Evolutionary conservation across 2,797 vertebrate genomes (phyloP).

Genomic region (Chloroceryle inda): DNA sequence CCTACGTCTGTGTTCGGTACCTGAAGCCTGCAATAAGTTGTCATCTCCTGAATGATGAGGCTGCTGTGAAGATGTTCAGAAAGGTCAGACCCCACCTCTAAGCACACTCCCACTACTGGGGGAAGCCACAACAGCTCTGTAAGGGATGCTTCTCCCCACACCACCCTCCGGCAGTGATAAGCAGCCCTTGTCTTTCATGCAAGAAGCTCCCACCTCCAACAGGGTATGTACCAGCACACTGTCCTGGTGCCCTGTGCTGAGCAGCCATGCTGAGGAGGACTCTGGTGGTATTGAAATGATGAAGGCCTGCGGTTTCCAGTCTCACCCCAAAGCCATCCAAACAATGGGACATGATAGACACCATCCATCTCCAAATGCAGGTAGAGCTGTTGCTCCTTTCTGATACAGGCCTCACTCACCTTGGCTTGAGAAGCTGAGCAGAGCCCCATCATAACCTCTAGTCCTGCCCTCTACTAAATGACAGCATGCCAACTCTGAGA

Average conservation of each 20-base stretch:
- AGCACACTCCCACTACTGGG: not conserved
- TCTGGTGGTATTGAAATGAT: not conserved
- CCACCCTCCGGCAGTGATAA: not conserved
- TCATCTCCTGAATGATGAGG: fast-evolving
- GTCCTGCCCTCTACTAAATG: not conserved
- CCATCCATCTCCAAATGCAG: not conserved
- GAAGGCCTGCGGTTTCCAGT: not conserved
- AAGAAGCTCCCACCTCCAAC: not conserved
- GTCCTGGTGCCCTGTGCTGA: not conserved
- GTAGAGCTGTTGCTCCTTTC: not conserved
- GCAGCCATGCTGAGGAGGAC: not conserved
- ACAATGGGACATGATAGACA: not conserved
- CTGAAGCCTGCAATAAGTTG: not conserved
- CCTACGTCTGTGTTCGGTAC: not conserved
- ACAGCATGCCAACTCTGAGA: fast-evolving
- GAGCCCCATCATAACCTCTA: not conserved
- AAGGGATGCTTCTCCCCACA: not conserved
- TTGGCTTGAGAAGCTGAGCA: not conserved
- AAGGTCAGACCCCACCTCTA: not conserved
- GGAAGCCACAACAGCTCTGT: not conserved
- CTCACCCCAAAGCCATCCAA: not conserved
- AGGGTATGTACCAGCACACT: not conserved
- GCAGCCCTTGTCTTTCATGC: not conserved
- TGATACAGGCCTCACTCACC: not conserved
- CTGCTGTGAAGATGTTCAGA: not conserved